Evolutionary conservation across 2,797 vertebrate genomes (phyloP), one percentile per base, ranked within the genome.

Genomic region (Carcharodon carcharias): DNA sequence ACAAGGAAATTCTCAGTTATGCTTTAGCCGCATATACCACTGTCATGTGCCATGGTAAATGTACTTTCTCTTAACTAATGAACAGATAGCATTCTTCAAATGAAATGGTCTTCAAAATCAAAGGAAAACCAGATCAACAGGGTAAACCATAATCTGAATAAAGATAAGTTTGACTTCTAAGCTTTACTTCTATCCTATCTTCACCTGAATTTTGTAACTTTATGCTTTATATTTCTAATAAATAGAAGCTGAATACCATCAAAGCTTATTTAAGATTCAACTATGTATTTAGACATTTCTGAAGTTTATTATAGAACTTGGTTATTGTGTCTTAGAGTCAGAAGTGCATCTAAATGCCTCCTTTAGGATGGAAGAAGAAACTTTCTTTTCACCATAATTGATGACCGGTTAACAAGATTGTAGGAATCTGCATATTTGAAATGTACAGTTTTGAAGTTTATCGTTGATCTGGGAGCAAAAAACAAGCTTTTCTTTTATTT

Each of bases 51-150:
- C 21, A 65, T 40, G 40, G 35, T n/a, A 92, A 63, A 63, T 92
- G 89, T 63, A 96, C 96, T 96, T 96, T 58, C 80, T 96, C 94
- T 87, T 65, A 73, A 88, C 95, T 95, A 96, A 88, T 96, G 96
- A 96, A 96, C 96, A 96, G 96, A 96, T 96, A 96, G 61, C 88
- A 96, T 69, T 96, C 61, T 85, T 40, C 95, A 96, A 91, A 96
- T 80, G 96, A 94, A 65, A 88, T 85, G 94, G 96, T 91, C 96
- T 96, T 96, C 96, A 80, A 96, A 96, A 96, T 91, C 87, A 92
- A 93, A 89, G 96, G 94, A 28, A 73, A 95, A 88, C 65, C 58
- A 96, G 71, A 77, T 63, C 18, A 93, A 94, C n/a, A 67, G 92
- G 63, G 21, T 40, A 45, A n/a, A 63, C 40, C n/a, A 45, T 45